phyloP scores from a whole-genome alignment of 30 jellyfish, hydroid and myxozoan species.

The Morbakka virulenta region DNA sequence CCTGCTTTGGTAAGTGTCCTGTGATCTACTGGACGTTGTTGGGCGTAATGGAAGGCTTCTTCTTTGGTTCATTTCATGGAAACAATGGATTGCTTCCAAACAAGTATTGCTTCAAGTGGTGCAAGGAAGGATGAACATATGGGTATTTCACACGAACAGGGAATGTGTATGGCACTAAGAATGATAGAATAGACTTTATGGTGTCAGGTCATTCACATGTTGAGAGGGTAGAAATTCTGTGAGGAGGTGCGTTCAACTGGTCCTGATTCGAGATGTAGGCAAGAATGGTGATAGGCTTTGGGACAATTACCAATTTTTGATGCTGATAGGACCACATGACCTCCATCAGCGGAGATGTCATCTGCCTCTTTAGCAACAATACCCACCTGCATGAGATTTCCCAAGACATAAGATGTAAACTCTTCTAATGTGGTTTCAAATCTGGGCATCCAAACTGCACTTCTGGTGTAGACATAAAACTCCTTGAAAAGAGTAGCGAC shows the following conservation, averaged over 20 bases:
- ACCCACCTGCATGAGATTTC: slow-evolving; percentile 33
- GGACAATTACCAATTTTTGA: slow-evolving; percentile 43
- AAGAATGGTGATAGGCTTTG: slow-evolving; percentile 47
- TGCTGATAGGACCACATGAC: slow-evolving; percentile 27
- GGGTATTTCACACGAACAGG: slow-evolving; percentile 42
- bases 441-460: slow-evolving; percentile 75
- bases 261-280: slow-evolving; percentile 60
- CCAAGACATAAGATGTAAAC: slow-evolving; percentile 41
- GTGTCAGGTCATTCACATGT: slow-evolving; percentile 34
- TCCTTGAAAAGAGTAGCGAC: slow-evolving; percentile 69
- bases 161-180: slow-evolving; percentile 43
- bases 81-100: slow-evolving; percentile 22
- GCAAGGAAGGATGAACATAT: slow-evolving; percentile 11
- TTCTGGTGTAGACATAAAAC: slow-evolving; percentile 45
- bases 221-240: slow-evolving; percentile 35
- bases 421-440: slow-evolving; percentile 67
- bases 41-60: slow-evolving; percentile 12
- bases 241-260: slow-evolving; percentile 37
- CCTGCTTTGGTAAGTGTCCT: slow-evolving; percentile 18
- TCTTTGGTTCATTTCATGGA: no score
- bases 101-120: slow-evolving; percentile 34
- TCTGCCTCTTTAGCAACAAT: slow-evolving; percentile 48
- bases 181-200: slow-evolving; percentile 38
- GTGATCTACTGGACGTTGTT: no score
- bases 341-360: slow-evolving; percentile 45